phyloP scores from a whole-genome alignment of 2,888 invertebrate genomes.

The Drosophila acutilabella region DNA sequence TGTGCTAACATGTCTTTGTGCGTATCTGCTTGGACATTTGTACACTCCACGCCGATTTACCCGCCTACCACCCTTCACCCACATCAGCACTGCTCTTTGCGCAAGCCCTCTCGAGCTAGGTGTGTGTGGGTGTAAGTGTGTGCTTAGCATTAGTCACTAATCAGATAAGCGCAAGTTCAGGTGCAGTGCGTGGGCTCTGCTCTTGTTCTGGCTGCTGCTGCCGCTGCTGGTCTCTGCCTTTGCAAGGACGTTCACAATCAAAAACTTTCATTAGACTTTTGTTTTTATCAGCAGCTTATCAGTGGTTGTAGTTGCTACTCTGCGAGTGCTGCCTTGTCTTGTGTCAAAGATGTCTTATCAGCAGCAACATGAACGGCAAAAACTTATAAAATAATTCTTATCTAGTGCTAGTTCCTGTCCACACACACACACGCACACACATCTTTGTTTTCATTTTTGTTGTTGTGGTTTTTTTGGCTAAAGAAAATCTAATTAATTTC shows the following conservation, averaged over 20 bases:
- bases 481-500: conserved; percentile 74
- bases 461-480: conserved; percentile 25
- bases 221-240: conserved; percentile 13
- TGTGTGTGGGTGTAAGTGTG: not conserved
- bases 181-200: conserved; percentile 23
- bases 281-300: conserved; percentile 59
- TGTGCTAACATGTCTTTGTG: conserved; percentile 5
- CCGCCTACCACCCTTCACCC: not conserved
- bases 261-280: conserved; percentile 60
- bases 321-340: conserved; percentile 43
- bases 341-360: conserved; percentile 69
- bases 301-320: conserved; percentile 20
- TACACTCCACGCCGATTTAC: not conserved
- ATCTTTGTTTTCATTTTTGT: conserved; percentile 9
- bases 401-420: conserved; percentile 34
- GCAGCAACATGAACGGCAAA: conserved; percentile 27
- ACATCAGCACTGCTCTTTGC: not conserved
- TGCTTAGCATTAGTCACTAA: conserved; percentile 37
- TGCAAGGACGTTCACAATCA: conserved; percentile 70
- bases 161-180: conserved; percentile 39
- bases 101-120: not conserved
- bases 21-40: conserved; percentile 45
- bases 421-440: not conserved
- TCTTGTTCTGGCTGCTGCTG: not conserved
- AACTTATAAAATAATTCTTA: conserved; percentile 46